phyloP scores from a whole-genome alignment of 2,113 vertebrate species.

The Erythrocercus mccallii region DNA sequence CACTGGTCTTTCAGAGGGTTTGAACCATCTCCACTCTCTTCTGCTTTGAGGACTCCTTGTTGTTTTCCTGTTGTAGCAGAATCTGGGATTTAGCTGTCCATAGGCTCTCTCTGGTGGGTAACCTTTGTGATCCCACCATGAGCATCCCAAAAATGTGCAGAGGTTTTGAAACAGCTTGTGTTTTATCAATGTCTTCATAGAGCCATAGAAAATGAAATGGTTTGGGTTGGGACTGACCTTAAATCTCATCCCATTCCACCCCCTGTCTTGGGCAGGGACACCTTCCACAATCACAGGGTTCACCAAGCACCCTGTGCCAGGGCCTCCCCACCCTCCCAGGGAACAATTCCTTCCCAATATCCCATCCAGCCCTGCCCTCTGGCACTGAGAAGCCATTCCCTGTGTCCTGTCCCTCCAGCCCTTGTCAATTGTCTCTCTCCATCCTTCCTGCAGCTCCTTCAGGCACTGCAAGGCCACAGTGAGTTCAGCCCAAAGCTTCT shows the following conservation, averaged over 20 bases:
- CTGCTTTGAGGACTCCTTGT: not conserved
- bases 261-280: not conserved
- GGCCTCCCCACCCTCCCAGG: not conserved
- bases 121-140: not conserved
- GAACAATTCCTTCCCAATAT: not conserved
- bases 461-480: not conserved
- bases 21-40: not conserved
- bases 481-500: not conserved
- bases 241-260: rapidly evolving
- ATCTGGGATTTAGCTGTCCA: not conserved
- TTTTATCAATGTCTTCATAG: not conserved
- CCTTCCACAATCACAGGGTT: not conserved
- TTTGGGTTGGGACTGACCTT: not conserved
- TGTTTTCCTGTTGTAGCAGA: not conserved
- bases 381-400: not conserved
- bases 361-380: not conserved
- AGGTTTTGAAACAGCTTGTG: not conserved
- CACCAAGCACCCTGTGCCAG: not conserved
- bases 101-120: not conserved
- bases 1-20: not conserved
- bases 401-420: not conserved
- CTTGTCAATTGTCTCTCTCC: not conserved
- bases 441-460: not conserved
- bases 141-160: not conserved
- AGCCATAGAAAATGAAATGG: not conserved